Percentiles rank a stretch among this genome's conserved stretches.
Evolutionary conservation across 2,888 invertebrate genomes (phyloP).

Genomic region (Cephus sareptanus): DNA sequence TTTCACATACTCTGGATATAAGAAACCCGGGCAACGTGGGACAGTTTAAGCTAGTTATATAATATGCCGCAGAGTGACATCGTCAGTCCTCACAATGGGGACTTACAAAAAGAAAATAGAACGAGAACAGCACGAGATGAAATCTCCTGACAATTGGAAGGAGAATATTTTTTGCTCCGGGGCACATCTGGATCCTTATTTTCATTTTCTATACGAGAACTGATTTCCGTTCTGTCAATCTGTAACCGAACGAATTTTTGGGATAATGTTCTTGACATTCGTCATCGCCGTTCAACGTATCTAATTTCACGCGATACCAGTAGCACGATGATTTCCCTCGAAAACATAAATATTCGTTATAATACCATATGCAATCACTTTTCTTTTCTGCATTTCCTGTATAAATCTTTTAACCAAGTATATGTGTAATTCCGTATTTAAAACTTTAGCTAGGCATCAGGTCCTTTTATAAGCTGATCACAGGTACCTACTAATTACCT

Average conservation of each 20-base stretch:
- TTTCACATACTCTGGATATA: too few species aligned
- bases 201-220: constrained; percentile 42
- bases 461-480: not conserved
- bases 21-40: too few species aligned
- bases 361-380: not conserved
- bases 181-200: constrained; percentile 48
- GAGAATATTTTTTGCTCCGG: constrained; percentile 33
- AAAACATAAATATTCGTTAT: not conserved
- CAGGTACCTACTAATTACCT: not conserved
- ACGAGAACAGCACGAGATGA: constrained; percentile 9
- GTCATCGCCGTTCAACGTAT: not conserved
- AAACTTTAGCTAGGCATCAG: not conserved
- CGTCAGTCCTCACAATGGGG: not conserved
- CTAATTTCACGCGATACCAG: not conserved
- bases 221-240: constrained; percentile 30
- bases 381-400: not conserved
- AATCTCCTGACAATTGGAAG: constrained; percentile 22
- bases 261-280: not conserved
- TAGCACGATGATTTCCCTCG: not conserved
- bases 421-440: not conserved
- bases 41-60: not conserved
- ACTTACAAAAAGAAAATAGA: not conserved
- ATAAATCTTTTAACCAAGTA: not conserved
- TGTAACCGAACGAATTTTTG: not conserved
- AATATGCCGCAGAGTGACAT: not conserved